phyloP scores from a whole-genome alignment of 2,888 invertebrate species.

The Drosophila phalerata region DNA sequence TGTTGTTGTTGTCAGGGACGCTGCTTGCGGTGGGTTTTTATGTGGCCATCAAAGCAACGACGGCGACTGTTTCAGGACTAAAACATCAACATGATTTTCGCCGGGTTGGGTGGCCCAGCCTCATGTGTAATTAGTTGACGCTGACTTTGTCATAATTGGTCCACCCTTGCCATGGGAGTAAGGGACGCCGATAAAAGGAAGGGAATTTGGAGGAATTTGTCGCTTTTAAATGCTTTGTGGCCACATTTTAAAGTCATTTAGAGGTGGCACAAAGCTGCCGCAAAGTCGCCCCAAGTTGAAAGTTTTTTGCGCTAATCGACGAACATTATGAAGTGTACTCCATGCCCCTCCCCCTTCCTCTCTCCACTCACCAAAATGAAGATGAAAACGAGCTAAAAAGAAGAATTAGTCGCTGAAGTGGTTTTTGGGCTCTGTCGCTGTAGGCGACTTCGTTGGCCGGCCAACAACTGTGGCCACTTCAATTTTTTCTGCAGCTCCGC shows the following conservation, averaged over 20 bases:
- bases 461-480: conserved; percentile 62
- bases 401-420: conserved; percentile 19
- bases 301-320: conserved; percentile 56
- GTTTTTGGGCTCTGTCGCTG: conserved; percentile 16
- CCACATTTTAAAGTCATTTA: conserved; percentile 69
- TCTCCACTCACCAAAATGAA: not conserved
- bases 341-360: not conserved
- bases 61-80: conserved; percentile 30
- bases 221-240: conserved; percentile 49
- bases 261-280: conserved; percentile 46
- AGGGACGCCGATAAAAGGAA: not conserved
- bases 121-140: conserved; percentile 59
- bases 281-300: conserved; percentile 35
- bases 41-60: conserved; percentile 49
- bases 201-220: conserved; percentile 14
- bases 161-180: conserved; percentile 4
- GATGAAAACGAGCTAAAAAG: conserved; percentile 3
- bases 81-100: conserved; percentile 25
- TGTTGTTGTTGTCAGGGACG: conserved; percentile 30
- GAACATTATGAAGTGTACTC: conserved; percentile 40
- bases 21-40: conserved; percentile 48
- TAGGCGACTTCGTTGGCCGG: conserved; percentile 39
- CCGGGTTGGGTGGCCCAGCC: conserved; percentile 9
- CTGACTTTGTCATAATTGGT: conserved; percentile 62
- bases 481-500: conserved; percentile 24